Percentiles rank a stretch among this genome's conserved stretches.
Evolutionary conservation across 2,797 vertebrate genomes (phyloP).

Genomic region (Babyrousa celebensis): DNA sequence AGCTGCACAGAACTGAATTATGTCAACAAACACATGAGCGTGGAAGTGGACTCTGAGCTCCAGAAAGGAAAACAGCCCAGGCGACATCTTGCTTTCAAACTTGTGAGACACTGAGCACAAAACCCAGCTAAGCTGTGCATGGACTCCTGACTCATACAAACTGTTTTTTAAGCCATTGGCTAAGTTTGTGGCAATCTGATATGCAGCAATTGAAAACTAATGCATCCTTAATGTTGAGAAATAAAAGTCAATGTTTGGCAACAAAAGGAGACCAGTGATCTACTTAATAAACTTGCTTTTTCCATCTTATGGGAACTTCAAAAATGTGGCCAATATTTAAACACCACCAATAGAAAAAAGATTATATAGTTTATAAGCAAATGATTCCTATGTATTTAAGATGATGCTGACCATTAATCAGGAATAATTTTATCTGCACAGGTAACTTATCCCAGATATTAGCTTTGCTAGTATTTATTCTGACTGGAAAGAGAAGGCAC

Average conservation of each 20-base stretch:
- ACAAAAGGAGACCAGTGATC: slow-evolving; percentile 29
- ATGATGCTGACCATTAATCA: slow-evolving; percentile 12
- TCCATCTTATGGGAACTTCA: background rate
- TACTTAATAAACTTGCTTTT: slow-evolving; percentile 58
- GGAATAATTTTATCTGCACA: slow-evolving; percentile 59
- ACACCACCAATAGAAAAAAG: slow-evolving; percentile 57
- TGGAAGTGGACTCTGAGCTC: background rate
- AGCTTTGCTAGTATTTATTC: slow-evolving; percentile 56
- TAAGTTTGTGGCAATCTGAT: background rate
- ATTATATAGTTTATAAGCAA: slow-evolving; percentile 49
- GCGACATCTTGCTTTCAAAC: slow-evolving; percentile 27
- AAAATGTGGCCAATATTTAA: slow-evolving; percentile 30
- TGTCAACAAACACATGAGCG: background rate
- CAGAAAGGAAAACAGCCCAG: background rate
- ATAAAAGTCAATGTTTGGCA: slow-evolving; percentile 61
- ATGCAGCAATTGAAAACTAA: slow-evolving; percentile 66
- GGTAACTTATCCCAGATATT: slow-evolving; percentile 5
- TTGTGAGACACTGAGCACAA: background rate
- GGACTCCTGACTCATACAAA: slow-evolving; percentile 7
- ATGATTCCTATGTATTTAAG: slow-evolving; percentile 49
- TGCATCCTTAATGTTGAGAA: slow-evolving; percentile 33
- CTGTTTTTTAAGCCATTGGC: slow-evolving; percentile 20
- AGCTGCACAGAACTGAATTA: slow-evolving; percentile 40
- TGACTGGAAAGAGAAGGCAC: slow-evolving; percentile 44
- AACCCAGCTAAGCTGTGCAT: background rate